phyloP scores from a whole-genome alignment of 2,797 vertebrate genomes.

The Sebastolobus altivelis region DNA sequence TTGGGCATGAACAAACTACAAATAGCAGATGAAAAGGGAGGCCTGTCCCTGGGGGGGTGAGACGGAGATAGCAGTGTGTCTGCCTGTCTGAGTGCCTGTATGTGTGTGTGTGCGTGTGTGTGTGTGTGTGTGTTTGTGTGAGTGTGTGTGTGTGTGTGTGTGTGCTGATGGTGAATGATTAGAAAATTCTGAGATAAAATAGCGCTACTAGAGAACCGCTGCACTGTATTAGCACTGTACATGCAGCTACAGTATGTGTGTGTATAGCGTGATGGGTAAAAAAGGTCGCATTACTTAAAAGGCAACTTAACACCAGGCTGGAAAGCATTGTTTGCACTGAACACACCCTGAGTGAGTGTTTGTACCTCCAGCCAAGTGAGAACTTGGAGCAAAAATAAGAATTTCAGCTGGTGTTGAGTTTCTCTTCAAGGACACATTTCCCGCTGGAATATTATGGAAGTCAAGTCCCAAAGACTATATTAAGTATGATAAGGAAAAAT shows the following conservation, averaged over 20 bases:
- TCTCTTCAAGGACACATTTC: not conserved
- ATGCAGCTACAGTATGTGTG: conserved; percentile 26
- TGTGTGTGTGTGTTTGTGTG: conserved; percentile 65
- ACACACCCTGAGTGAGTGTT: conserved; percentile 18
- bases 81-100: conserved; percentile 73
- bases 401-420: conserved; percentile 20
- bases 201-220: conserved; percentile 49
- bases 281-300: conserved; percentile 30
- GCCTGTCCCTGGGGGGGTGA: conserved; percentile 85
- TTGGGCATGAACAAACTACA: conserved; percentile 95
- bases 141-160: conserved; percentile 66
- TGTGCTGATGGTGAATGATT: conserved; percentile 85
- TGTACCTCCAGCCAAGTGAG: conserved; percentile 18
- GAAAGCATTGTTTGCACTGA: conserved; percentile 29
- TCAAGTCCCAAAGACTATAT: not conserved
- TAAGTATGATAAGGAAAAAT: too few relatives aligned
- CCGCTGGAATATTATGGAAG: not conserved
- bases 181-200: conserved; percentile 81
- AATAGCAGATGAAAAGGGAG: conserved; percentile 91
- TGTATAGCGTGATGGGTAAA: not conserved
- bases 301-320: conserved; percentile 19
- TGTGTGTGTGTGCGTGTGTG: conserved; percentile 65
- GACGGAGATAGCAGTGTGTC: conserved; percentile 80
- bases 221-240: conserved; percentile 45
- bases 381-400: conserved; percentile 4